phyloP scores from a whole-genome alignment of 2,888 invertebrate species.

The Eubasilissa splendida region DNA sequence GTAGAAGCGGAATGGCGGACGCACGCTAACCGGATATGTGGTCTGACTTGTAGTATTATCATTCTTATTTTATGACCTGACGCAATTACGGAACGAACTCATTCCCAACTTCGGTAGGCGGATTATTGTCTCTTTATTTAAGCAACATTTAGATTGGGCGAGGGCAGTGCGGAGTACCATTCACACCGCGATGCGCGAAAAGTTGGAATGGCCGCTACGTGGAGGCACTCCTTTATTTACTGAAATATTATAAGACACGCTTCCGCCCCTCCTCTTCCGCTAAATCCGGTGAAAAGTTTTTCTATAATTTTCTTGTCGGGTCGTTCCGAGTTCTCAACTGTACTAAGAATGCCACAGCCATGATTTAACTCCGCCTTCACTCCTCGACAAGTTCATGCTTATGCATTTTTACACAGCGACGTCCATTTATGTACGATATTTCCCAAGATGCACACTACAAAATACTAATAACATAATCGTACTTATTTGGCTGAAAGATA shows the following conservation, averaged over 20 bases:
- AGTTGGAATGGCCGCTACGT: conserved; percentile 52
- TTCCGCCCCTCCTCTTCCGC: conserved; percentile 35
- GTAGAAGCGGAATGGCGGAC: too few relatives aligned
- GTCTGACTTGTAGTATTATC: too few relatives aligned
- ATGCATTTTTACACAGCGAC: conserved; percentile 16
- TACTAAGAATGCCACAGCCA: conserved; percentile 33
- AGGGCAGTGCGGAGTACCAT: too few relatives aligned
- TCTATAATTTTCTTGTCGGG: conserved; percentile 53
- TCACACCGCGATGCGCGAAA: conserved; percentile 1
- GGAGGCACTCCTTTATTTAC: conserved; percentile 51
- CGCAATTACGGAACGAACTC: too few relatives aligned
- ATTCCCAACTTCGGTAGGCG: too few relatives aligned
- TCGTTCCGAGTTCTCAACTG: conserved; percentile 48
- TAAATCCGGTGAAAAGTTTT: conserved; percentile 50
- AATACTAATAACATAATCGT: too few relatives aligned
- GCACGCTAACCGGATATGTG: too few relatives aligned
- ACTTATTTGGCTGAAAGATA: too few relatives aligned
- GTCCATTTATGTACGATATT: neutral
- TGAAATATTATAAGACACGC: conserved; percentile 47
- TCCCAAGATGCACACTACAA: too few relatives aligned
- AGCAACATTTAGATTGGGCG: too few relatives aligned
- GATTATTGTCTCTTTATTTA: too few relatives aligned
- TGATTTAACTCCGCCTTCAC: conserved; percentile 35
- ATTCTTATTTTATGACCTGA: too few relatives aligned
- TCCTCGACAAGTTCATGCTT: conserved; percentile 6